Evolutionary conservation across 2,797 vertebrate species (phyloP), one percentile per base, ranked within the genome.

Genomic region (Tympanoctomys barrerae): DNA sequence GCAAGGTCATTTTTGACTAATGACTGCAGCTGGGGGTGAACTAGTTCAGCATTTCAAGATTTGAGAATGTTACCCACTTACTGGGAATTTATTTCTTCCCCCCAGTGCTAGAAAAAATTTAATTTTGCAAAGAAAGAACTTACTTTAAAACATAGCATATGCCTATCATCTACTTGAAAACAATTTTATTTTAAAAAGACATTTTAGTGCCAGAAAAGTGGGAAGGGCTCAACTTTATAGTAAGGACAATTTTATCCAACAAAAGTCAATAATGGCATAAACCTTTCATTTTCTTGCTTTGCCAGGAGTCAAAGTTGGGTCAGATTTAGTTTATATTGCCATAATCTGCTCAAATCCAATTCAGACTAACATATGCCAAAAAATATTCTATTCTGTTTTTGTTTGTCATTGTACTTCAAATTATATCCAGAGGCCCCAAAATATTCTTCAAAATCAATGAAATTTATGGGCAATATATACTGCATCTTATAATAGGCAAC

Each of bases 171-270:
- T 86, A 87, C 33, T 79, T 82, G 59, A 36, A 87, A 64, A 19
- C 10, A 66, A 39, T 91, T 59, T 94, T 92, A 79, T 75, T 71
- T 66, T 62, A 59, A 89, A 93, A 89, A 42, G 5, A 66, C 1
- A 92, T 89, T 91, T 89, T 89, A 90, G n/a, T 64, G 73, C 13
- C 31, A 78, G 64, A 91, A 94, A 89, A 91, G 9, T 81, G 86
- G 9, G 9, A 93, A 87, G 21, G 31, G 33, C n/a, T 36, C n/a
- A 86, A 64, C 75, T 94, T 90, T 70, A 36, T 82, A 92, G 33
- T 21, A 90, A 39, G 22, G 26, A 73, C 11, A 70, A 10, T 66
- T 89, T 96, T 87, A 71, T 61, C 36, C 22, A 80, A 49, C 71
- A 73, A 87, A 89, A 82, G 87, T 54, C 14, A 71, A 39, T 83